Base-by-base conservation (phyloP, 2,113 vertebrate genomes). In the Neolamprologus tretocephalus region DNA sequence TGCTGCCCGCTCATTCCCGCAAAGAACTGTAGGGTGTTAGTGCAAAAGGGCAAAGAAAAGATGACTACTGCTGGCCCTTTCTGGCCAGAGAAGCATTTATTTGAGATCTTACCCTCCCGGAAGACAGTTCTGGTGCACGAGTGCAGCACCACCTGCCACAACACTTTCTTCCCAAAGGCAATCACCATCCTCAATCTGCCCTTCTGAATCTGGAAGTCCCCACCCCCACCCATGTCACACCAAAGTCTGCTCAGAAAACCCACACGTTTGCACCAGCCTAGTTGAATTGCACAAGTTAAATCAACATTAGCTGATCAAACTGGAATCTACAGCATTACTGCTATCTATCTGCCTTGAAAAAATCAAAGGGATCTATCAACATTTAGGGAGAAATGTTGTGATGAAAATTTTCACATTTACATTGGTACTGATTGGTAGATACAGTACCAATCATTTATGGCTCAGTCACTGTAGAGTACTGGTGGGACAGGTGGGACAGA, bases 51-150 rank as follows among this genome's bases (percentile, higher is more conserved):
- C 58, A 89, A 79, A 85, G 21, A 42, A 86, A 80, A 83, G 45
- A 93, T 89, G 83, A 85, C 86, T 88, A 85, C 73, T 81, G 51
- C 83, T 57, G 88, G 85, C 71, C 63, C 86, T 86, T 63, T 81
- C 21, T 66, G 82, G 84, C 47, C 79, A 85, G 89, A 92, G 80
- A 84, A 92, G 88, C 86, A 63, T 85, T 75, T 89, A 40, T 92
- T 84, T 91, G 90, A 93, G 86, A 82, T 88, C 47, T 82, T 58
- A 87, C 63, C 87, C 89, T 83, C 61, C 31, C 26, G 31, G 58
- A 86, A 85, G 91, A 89, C 86, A 87, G 88, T 87, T 90, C 81
- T 82, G 80, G 90, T 92, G 85, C 86, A 87, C 91, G 78, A 90
- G 80, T 85, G 80, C 78, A 85, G 49, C 85, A 82, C 85, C 82